A percentile compares a stretch with the other conserved stretches of the same genome.
These are phyloP conservation scores for Metalampra italica DNA, from an alignment of 2,888 invertebrate species.

Conservation along the genomic window DNA sequence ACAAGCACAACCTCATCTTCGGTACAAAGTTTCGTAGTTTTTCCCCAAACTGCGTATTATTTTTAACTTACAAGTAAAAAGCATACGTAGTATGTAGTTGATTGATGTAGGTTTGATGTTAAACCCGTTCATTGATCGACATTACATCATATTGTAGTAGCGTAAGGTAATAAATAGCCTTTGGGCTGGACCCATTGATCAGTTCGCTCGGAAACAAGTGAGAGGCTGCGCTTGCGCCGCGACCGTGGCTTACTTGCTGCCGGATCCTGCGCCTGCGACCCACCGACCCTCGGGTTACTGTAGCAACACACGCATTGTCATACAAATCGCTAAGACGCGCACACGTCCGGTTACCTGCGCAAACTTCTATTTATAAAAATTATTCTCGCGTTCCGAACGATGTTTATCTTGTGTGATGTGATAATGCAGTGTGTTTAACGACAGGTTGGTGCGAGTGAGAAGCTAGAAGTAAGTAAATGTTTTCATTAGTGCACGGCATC, in stretches of 20 bases:
- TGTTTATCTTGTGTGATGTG: neutral
- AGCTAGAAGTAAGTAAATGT: neutral
- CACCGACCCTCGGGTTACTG: conserved; percentile 43
- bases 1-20: no score
- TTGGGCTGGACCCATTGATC: conserved; percentile 13
- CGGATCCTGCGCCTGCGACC: conserved; percentile 49
- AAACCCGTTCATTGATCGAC: conserved; percentile 15
- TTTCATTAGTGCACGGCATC: no score
- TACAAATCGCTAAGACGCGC: conserved; percentile 41
- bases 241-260: conserved; percentile 59
- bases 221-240: conserved; percentile 48
- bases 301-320: conserved; percentile 45
- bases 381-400: neutral
- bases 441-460: neutral
- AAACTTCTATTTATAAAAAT: conserved; percentile 13
- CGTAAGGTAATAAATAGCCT: conserved; percentile 8
- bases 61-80: no score
- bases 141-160: conserved; percentile 9
- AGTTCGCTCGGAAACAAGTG: conserved; percentile 40
- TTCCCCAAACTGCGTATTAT: no score
- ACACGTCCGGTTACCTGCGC: conserved; percentile 24
- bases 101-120: no score
- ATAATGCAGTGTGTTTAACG: neutral
- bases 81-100: no score
- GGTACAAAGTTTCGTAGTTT: no score